A percentile compares a stretch with the other conserved stretches of the same genome.
phyloP scores from a whole-genome alignment of 2,797 vertebrate genomes.

The Synanceia verrucosa region DNA sequence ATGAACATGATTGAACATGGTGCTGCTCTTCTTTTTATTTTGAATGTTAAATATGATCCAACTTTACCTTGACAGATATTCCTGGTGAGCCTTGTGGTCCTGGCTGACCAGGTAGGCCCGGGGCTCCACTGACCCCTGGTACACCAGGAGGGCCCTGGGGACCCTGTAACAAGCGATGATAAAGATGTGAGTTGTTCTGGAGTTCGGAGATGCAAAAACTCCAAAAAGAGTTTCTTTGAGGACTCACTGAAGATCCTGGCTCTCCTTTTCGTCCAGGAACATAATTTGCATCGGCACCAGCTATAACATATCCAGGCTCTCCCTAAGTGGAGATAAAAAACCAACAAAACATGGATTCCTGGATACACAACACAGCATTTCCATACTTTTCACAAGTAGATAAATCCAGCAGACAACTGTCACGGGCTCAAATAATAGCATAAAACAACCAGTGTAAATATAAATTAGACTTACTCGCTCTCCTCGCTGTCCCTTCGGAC shows the following conservation, averaged over 20 bases:
- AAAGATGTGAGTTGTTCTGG: not conserved
- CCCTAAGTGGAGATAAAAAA: conserved; percentile 77
- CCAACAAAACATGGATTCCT: too few species aligned
- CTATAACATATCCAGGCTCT: conserved; percentile 89
- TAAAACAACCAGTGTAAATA: conserved; percentile 1
- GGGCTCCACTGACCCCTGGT: conserved; percentile 84
- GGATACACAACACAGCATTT: not conserved
- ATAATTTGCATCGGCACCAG: conserved; percentile 80
- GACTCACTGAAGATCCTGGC: conserved; percentile 87
- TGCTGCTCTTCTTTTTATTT: not conserved
- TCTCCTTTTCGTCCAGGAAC: conserved; percentile 87
- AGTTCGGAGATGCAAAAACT: not conserved
- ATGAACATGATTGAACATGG: not conserved
- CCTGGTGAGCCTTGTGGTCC: conserved; percentile 84
- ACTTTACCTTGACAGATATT: conserved; percentile 85
- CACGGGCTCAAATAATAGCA: not conserved
- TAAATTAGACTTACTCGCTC: conserved; percentile 85
- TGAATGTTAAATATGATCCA: not conserved
- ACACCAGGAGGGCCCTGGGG: conserved; percentile 83
- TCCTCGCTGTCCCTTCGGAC: conserved; percentile 88
- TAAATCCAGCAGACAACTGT: not conserved
- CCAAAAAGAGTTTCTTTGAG: fast-evolving
- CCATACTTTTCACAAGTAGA: not conserved
- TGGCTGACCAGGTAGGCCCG: conserved; percentile 82
- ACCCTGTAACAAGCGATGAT: conserved; percentile 65